Evolutionary conservation across 2,888 invertebrate genomes (phyloP), one percentile per base, ranked within the genome.

Genomic region (Eupithecia dodoneata): DNA sequence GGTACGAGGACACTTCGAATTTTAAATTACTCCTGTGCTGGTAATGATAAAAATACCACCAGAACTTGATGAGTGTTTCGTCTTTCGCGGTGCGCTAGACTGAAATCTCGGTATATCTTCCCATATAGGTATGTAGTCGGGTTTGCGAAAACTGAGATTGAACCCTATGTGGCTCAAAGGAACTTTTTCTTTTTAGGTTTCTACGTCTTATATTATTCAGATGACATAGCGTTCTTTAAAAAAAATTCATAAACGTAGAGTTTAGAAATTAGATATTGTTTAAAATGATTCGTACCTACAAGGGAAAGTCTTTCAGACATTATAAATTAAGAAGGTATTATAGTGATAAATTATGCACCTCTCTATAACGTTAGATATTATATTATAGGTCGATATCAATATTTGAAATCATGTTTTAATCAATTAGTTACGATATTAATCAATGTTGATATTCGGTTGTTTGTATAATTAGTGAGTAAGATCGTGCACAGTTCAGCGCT

Each of bases 1-100:
- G 87, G 88, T 88, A 89, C 88, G 85, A 84, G 85, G 85, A 84
- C 85, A 84, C 85, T 86, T 85, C 85, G 84, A 87, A 87, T 87
- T 89, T 83, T 80, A 83, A 83, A 84, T 82, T 80, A 79, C 81
- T 82, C 59, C 77, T 78, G 78, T 74, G 77, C 76, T 80, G 77
- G 78, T 81, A 79, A 82, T 82, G 79, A 81, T 81, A 80, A 82
- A 77, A 81, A 77, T 79, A 71, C 73, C 47, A 52, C 75, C 75
- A 76, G 75, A 72, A 72, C 15, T 66, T 76, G 75, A 79, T 76
- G 69, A 75, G 69, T 73, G 66, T 75, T 78, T 76, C 52, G 71
- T 71, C 55, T 41, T 72, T 75, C 73, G 78, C 78, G 67, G 69
- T 74, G 78, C 76, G 72, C 72, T 42, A 4, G 63, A 63, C 63